Base-by-base conservation (phyloP, 1,140 invertebrate genomes). In the Araneus ventricosus region DNA sequence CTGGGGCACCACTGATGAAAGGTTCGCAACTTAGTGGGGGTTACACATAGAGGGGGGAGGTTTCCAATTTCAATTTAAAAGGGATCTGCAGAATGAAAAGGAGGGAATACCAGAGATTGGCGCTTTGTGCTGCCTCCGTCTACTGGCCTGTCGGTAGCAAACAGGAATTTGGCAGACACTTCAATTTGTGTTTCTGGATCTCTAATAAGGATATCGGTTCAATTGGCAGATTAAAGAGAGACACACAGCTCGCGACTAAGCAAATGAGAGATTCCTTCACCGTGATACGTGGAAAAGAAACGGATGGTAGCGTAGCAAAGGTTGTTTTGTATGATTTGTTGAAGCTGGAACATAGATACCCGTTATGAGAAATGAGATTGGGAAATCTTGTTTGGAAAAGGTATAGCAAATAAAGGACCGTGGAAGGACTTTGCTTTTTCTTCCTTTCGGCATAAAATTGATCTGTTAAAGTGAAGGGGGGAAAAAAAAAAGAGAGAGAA, bases 21-120 rank as follows among this genome's bases (percentile, higher is more conserved):
- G 24, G 8, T 82, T 82, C 80, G 24, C 41, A 82, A n/a, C 37
- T 7, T 27, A n/a, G 80, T 41, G 80, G 24, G 39, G 24, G 24
- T 45, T 22, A n/a, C 2, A 4, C 22, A 30, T 30, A 10, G 22
- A 22, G 34, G 22, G 39, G 24, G 41, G 30, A 30, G 80, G 39
- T 24, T 52, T 82, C 80, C 24, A 82, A 45, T 82, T 82, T 82
- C 80, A 82, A 82, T 82, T 82, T 82, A 82, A 41, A 75, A 45
- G 80, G 80, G 80, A 82, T 82, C 80, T 82, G 27, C 30, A 52
- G 7, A n/a, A 82, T 45, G 37, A 30, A 82, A 82, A 52, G 80
- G 39, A 24, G 79, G 34, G 34, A 24, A 80, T 14, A 37, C 20
- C 5, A n/a, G 24, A 27, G 63, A 67, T 8, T 67, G 63, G 24